Conservation (phyloP, 2,113 vertebrate species). For the Sander lucioperca region DNA sequence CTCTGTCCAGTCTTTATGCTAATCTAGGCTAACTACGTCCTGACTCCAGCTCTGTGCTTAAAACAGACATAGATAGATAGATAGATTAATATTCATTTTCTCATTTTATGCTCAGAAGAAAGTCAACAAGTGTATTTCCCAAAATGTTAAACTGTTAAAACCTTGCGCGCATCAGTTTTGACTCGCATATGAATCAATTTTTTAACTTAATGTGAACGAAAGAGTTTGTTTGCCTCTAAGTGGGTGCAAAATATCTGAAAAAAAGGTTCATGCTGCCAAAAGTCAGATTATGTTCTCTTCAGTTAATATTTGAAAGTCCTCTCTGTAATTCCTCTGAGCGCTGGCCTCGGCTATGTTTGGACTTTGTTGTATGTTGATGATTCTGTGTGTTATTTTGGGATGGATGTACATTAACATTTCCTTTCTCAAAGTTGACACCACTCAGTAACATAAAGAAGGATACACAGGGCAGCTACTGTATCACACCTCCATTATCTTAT, state of each 20-base stretch:
- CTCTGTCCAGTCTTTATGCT: too few relatives aligned
- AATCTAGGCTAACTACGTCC: too few relatives aligned
- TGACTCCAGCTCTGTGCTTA: too few relatives aligned
- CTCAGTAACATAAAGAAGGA: not conserved
- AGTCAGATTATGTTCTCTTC: not conserved
- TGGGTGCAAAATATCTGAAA: not conserved
- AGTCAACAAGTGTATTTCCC: not conserved
- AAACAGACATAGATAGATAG: too few relatives aligned
- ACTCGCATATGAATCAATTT: too few relatives aligned
- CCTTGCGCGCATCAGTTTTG: too few relatives aligned
- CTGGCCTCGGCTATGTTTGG: not conserved
- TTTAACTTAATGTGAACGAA: not conserved
- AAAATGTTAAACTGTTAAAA: not conserved
- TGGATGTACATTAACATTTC: not conserved
- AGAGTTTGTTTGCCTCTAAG: not conserved
- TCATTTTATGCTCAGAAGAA: not conserved
- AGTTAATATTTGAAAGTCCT: not conserved
- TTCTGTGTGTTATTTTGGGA: not conserved
- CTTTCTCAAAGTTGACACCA: not conserved
- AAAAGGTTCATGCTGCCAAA: not conserved
- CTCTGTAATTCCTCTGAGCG: not conserved
- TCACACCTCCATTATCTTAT: not conserved
- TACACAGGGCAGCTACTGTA: conserved; percentile 30
- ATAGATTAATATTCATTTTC: too few relatives aligned
- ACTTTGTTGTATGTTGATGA: not conserved